phyloP scores from a whole-genome alignment of 1,140 invertebrate genomes.

The Leptopilina clavipes region DNA sequence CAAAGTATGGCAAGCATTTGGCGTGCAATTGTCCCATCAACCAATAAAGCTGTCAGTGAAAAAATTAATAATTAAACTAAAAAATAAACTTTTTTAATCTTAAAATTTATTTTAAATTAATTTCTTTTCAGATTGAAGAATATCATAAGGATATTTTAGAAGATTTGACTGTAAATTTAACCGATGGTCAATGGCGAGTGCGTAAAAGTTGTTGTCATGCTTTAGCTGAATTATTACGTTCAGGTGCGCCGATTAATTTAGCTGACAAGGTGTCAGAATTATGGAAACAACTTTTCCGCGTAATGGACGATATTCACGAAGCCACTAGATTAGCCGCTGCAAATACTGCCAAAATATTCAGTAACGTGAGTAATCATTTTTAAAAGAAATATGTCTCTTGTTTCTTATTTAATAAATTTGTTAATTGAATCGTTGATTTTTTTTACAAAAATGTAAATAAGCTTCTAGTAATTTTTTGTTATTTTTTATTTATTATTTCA shows the following conservation, averaged over 20 bases:
- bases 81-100: too few relatives aligned
- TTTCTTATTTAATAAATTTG: too few relatives aligned
- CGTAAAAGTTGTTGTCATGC: slow-evolving; percentile 93
- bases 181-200: slow-evolving; percentile 89
- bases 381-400: too few relatives aligned
- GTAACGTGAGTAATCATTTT: slow-evolving; percentile 79
- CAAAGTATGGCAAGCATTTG: slow-evolving; percentile 94
- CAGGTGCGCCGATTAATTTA: slow-evolving; percentile 68
- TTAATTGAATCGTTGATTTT: too few relatives aligned
- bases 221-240: slow-evolving; percentile 86
- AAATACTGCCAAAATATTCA: slow-evolving; percentile 84
- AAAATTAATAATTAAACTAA: slow-evolving; percentile 39
- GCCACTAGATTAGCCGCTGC: slow-evolving; percentile 88
- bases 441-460: too few relatives aligned
- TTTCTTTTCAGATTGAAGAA: slow-evolving; percentile 81
- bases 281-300: slow-evolving; percentile 89
- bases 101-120: slow-evolving; percentile 36
- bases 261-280: slow-evolving; percentile 75
- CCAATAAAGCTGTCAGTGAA: slow-evolving; percentile 83
- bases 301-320: slow-evolving; percentile 96
- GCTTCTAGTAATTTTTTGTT: slow-evolving; percentile 22
- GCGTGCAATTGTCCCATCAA: slow-evolving; percentile 90
- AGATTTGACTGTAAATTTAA: slow-evolving; percentile 88
- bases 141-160: slow-evolving; percentile 91
- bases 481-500: slow-evolving; percentile 7